Base-by-base conservation (phyloP, 2,797 vertebrate genomes). In the Bryconaethiops microstoma region DNA sequence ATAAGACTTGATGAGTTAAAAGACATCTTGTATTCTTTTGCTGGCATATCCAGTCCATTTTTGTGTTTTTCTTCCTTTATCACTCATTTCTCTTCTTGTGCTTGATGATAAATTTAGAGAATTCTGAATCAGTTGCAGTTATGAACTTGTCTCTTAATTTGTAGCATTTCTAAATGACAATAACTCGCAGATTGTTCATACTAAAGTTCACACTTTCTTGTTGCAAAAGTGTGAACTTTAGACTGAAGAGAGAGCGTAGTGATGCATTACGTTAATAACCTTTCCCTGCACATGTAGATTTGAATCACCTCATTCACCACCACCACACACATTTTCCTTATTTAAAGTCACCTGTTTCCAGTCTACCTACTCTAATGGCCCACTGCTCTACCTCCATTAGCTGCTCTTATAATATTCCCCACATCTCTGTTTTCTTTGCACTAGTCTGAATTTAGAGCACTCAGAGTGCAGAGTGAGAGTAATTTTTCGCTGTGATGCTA, bases 401-500 rank as follows among this genome's bases (percentile, higher is more conserved):
- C 23, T 72, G 35, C 59, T 5, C 19, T 54, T 69, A 23, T 23
- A 64, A 35, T 72, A 83, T 63, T 39, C 23, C 21, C 25, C 21
- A 76, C 65, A 60, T 76, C 67, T 48, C 48, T 69, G 65, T 13
- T 65, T 19, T 65, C 23, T 42, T 5, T 68, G 40, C 64, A 52
- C 7, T 29, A 17, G 13, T 35, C 62, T 63, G 72, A 13, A 12
- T 52, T 52, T 52, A 52, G 13, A 52, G 50, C 13, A 21, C 7
- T 23, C 5, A 25, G 21, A 40, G 60, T 54, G 74, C 59, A 55
- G 83, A 82, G 52, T 79, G 83, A 84, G 35, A 35, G 35, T 35
- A 35, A 35, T 35, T 35, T 35, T 2, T 3, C n/a, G 35, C 35
- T 35, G 35, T 35, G 35, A 35, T 35, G 2, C 2, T 35, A 35